These are phyloP conservation scores for Rhombomys opimus DNA, from an alignment of 2,113 vertebrate species.

Conservation along the genomic window DNA sequence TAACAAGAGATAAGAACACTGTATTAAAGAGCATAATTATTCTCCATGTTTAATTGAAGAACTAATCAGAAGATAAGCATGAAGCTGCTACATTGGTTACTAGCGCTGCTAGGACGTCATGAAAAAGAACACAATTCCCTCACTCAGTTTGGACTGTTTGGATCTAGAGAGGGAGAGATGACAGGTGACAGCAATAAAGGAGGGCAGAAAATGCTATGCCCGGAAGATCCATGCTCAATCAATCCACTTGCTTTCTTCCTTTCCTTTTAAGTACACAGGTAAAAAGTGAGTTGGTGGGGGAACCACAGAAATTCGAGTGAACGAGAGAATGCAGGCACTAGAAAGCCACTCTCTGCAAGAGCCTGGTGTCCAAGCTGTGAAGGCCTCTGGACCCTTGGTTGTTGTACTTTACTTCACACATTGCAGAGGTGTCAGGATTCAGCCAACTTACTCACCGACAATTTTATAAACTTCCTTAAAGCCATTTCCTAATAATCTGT, in stretches of 20 bases:
- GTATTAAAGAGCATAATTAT: not conserved
- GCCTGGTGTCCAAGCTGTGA: not conserved
- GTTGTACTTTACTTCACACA: not conserved
- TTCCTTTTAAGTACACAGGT: not conserved
- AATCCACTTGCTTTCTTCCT: not conserved
- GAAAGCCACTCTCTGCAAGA: not conserved
- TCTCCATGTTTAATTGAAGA: constrained; percentile 41
- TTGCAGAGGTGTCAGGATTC: not conserved
- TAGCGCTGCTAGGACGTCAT: not conserved
- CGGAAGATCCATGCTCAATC: not conserved
- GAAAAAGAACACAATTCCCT: constrained; percentile 21
- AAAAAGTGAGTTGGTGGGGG: not conserved
- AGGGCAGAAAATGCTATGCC: not conserved
- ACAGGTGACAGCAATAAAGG: not conserved
- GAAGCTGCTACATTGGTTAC: not conserved
- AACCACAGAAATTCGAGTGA: not conserved
- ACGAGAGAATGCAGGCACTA: not conserved
- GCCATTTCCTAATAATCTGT: not conserved
- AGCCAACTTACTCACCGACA: not conserved
- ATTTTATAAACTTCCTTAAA: not conserved
- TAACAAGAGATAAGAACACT: not conserved
- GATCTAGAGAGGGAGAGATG: not conserved
- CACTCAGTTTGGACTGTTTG: not conserved
- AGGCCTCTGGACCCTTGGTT: not conserved
- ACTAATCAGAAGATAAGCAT: not conserved